Evolutionary conservation across 2,888 invertebrate genomes (phyloP).

Genomic region (Melieria picta): DNA sequence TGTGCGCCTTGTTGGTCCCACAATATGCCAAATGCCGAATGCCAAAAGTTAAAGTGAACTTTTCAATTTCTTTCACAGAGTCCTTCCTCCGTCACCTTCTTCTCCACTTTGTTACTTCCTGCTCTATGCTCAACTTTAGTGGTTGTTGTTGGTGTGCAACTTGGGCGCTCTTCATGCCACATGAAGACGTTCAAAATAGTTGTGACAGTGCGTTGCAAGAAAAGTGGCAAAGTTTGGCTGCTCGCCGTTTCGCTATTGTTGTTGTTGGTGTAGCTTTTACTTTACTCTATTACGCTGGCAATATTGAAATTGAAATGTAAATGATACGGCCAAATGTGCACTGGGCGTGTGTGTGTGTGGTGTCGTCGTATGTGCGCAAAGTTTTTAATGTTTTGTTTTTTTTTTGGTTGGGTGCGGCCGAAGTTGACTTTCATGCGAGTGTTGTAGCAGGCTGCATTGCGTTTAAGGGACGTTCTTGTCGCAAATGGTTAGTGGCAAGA

Average conservation of each 20-base stretch:
- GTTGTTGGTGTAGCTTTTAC: neutral
- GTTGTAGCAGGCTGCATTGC: no score
- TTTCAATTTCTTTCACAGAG: conserved; percentile 12
- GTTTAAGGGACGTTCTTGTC: no score
- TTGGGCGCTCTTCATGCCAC: no score
- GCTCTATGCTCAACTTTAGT: neutral
- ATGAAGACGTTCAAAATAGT: neutral
- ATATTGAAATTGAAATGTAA: conserved; percentile 31
- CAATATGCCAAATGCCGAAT: neutral
- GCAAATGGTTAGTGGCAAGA: no score
- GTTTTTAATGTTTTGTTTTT: no score
- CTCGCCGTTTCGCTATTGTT: conserved; percentile 1
- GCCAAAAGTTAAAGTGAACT: conserved; percentile 1
- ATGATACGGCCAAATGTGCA: conserved; percentile 11
- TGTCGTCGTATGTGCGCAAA: neutral
- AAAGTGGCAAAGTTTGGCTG: conserved; percentile 19
- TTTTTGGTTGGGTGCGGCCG: no score
- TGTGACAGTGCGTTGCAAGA: neutral
- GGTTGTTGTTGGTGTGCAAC: neutral
- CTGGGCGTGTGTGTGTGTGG: neutral
- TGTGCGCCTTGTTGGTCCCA: neutral
- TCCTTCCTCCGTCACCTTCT: neutral
- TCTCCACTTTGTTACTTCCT: neutral
- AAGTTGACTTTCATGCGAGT: no score
- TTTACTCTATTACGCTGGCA: conserved; percentile 5